Conservation (phyloP, 2,113 vertebrate species). For the Zapus hudsonius region DNA sequence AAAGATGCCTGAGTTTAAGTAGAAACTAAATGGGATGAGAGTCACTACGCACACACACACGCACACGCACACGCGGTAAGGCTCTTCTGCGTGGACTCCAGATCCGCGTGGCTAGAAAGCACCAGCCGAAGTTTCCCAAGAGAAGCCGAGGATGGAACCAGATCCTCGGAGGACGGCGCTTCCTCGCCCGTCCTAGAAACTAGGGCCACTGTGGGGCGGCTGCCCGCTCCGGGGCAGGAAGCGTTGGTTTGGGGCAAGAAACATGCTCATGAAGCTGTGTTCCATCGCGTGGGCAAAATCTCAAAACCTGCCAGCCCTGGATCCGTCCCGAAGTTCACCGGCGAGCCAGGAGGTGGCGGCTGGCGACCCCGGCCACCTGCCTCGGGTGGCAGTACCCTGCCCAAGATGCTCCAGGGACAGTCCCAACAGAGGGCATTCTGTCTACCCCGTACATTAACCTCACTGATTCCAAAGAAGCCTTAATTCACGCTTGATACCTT, state of each 20-base stretch:
- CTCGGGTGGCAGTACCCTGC: background rate
- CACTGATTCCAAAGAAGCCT: background rate
- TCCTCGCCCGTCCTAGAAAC: background rate
- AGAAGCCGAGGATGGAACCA: background rate
- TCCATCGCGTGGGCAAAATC: background rate
- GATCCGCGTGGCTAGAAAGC: background rate
- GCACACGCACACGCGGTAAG: too few relatives aligned
- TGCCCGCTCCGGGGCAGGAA: background rate
- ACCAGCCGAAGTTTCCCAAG: background rate
- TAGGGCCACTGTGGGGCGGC: background rate
- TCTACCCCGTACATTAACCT: background rate
- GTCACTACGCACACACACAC: background rate
- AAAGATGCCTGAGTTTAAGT: background rate
- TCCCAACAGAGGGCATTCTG: constrained; percentile 5
- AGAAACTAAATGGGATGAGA: background rate
- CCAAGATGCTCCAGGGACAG: background rate
- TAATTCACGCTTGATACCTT: background rate
- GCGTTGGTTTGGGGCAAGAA: background rate
- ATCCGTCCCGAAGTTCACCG: constrained; percentile 14
- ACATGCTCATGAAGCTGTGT: background rate
- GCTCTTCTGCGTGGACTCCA: background rate
- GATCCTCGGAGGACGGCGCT: accelerated
- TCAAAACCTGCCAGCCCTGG: constrained; percentile 9
- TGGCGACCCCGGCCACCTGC: background rate
- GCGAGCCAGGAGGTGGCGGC: constrained; percentile 68